phyloP scores from a whole-genome alignment of 1,140 invertebrate genomes.

The Trichonephila inaurata region DNA sequence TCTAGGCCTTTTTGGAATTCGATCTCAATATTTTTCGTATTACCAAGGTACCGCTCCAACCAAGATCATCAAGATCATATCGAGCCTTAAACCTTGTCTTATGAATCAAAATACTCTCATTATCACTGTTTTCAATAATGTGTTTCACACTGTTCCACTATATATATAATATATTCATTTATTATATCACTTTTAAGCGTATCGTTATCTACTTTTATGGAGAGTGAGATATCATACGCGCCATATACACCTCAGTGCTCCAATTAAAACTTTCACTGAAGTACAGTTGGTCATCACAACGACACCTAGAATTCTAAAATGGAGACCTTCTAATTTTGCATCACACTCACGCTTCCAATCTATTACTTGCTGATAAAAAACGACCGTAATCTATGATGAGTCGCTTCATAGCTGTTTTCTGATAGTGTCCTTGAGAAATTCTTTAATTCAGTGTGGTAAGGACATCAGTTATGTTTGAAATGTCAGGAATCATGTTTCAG shows the following conservation, averaged over 20 bases:
- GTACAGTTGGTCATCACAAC: background rate
- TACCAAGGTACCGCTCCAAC: no score
- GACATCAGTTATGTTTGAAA: constrained; percentile 16
- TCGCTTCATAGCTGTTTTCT: background rate
- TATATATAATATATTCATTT: no score
- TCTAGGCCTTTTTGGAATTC: no score
- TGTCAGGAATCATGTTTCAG: background rate
- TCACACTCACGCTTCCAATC: background rate
- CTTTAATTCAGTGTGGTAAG: background rate
- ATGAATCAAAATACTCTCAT: no score
- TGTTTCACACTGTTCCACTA: no score
- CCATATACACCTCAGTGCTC: background rate
- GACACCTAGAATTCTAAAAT: background rate
- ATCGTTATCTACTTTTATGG: background rate
- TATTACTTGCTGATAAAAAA: background rate
- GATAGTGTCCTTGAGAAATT: background rate
- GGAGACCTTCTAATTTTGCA: background rate
- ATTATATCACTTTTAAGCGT: no score
- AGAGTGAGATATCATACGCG: background rate
- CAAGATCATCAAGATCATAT: no score
- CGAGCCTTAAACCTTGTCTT: no score
- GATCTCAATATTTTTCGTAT: no score
- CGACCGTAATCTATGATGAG: background rate
- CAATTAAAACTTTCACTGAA: background rate
- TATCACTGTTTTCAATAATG: no score